Evolutionary conservation across 37 sponge, comb jelly and placozoan genomes (phyloP).

Genomic region (Spongilla lacustris): DNA sequence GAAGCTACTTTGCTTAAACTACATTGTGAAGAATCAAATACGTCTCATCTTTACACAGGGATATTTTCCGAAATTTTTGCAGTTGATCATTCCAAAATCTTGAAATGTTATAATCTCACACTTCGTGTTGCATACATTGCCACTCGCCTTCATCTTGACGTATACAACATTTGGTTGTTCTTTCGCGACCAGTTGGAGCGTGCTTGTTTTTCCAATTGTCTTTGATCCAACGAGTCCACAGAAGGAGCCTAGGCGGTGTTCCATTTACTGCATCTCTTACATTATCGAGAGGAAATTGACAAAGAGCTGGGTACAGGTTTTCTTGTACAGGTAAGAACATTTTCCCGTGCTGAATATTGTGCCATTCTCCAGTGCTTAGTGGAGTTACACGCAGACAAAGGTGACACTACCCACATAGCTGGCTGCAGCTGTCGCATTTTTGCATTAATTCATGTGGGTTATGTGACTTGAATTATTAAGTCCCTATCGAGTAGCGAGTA

Average conservation of each 20-base stretch:
- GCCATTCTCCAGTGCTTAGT: too few relatives aligned
- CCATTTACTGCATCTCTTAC: not conserved
- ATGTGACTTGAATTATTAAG: too few relatives aligned
- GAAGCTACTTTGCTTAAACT: too few relatives aligned
- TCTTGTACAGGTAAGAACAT: not conserved
- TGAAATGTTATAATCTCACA: not conserved
- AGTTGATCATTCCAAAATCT: not conserved
- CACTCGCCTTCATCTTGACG: not conserved
- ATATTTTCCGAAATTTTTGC: not conserved
- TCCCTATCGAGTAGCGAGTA: too few relatives aligned
- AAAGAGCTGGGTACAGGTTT: not conserved
- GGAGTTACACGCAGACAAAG: too few relatives aligned
- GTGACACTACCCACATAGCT: too few relatives aligned
- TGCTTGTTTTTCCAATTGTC: not conserved
- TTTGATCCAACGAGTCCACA: not conserved
- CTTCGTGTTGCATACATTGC: not conserved
- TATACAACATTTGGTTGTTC: not conserved
- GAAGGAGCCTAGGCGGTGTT: too few relatives aligned
- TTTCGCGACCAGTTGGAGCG: not conserved
- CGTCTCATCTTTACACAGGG: too few relatives aligned
- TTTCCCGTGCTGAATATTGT: too few relatives aligned
- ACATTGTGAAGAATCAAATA: too few relatives aligned
- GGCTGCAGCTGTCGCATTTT: too few relatives aligned
- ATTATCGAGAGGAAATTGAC: not conserved
- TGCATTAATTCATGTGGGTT: too few relatives aligned